Percentiles rank a stretch among this genome's conserved stretches.
These are phyloP conservation scores for Spodoptera frugiperda DNA, from an alignment of 1,140 invertebrate genomes.

Conservation along the genomic window DNA sequence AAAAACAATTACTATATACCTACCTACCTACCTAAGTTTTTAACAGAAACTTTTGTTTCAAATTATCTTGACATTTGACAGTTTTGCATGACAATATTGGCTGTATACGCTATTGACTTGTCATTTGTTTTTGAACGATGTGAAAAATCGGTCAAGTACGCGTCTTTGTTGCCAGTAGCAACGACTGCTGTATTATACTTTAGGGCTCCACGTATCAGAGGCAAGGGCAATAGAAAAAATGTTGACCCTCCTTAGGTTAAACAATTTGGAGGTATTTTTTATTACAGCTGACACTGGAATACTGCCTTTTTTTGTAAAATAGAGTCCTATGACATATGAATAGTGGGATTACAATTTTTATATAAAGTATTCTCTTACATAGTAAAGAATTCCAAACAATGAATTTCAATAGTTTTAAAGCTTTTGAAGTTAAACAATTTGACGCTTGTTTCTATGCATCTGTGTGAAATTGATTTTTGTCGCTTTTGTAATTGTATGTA, in stretches of 20 bases:
- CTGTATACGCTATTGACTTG: not conserved
- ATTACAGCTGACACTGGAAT: no score
- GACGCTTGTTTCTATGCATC: not conserved
- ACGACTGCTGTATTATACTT: no score
- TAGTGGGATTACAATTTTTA: no score
- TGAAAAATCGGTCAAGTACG: not conserved
- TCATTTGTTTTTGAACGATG: conserved; percentile 1
- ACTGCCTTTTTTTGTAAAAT: no score
- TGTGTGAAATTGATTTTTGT: conserved; percentile 16
- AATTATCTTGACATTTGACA: not conserved
- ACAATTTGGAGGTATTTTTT: no score
- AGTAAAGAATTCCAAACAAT: no score
- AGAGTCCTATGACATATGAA: no score
- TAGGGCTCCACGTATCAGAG: no score
- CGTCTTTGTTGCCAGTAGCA: not conserved
- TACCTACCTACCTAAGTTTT: no score
- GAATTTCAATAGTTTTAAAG: not conserved
- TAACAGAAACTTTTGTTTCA: not conserved
- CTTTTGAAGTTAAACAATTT: not conserved
- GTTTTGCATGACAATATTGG: conserved; percentile 18
- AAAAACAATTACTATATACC: conserved; percentile 15
- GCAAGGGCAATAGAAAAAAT: no score
- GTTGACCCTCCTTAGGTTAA: no score
- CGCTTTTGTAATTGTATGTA: not conserved
- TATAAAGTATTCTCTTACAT: no score